A percentile compares a stretch with the other conserved stretches of the same genome.
Conservation (phyloP, 2,113 vertebrate species). For the Pterocles burchelli region DNA sequence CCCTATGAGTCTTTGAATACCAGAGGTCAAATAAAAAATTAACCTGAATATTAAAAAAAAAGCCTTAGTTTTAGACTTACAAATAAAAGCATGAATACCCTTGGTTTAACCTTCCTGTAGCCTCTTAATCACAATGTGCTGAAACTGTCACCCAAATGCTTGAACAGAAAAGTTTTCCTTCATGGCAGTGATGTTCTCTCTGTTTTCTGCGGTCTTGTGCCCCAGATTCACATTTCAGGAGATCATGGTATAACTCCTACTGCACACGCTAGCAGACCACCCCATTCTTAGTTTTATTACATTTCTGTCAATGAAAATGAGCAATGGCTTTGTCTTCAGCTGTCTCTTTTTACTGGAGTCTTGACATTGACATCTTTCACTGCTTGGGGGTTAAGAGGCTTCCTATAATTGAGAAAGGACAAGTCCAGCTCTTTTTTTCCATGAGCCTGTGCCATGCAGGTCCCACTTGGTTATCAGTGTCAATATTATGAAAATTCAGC, state of each 20-base stretch:
- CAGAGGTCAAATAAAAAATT: not conserved
- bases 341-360: not conserved
- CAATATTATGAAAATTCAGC: constrained; percentile 7
- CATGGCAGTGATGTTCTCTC: not conserved
- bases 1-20: not conserved
- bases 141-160: not conserved
- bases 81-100: not conserved
- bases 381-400: not conserved
- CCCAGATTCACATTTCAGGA: not conserved
- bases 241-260: not conserved
- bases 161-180: not conserved
- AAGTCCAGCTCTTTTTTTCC: not conserved
- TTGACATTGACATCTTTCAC: constrained; percentile 27
- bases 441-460: not conserved
- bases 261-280: not conserved
- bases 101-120: not conserved
- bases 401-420: constrained; percentile 4
- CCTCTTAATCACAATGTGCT: not conserved
- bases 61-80: not conserved
- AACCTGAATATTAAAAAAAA: not conserved
- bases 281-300: not conserved
- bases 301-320: not conserved
- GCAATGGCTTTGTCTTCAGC: not conserved
- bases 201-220: not conserved
- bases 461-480: constrained; percentile 25